Percentiles rank a stretch among this genome's conserved stretches.
These are phyloP conservation scores for Leptinotarsa tumamoca DNA, from an alignment of 2,888 invertebrate species.

Conservation along the genomic window DNA sequence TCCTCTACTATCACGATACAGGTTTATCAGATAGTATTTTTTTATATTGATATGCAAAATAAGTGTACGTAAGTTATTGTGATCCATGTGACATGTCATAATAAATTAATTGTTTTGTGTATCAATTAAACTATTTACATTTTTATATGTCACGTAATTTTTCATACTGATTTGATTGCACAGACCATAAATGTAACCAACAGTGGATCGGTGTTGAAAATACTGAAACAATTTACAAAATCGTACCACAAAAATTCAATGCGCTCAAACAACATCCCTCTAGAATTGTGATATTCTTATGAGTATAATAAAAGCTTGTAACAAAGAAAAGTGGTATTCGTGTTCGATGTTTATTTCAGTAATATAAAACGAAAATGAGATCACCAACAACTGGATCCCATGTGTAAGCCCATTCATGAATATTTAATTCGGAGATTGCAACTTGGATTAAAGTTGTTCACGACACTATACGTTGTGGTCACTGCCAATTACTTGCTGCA, in stretches of 20 bases:
- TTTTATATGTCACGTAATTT: not conserved
- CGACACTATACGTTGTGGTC: constrained; percentile 57
- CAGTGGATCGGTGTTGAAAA: not conserved
- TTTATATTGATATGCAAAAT: no score
- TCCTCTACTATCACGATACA: no score
- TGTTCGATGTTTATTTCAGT: constrained; percentile 33
- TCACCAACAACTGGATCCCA: constrained; percentile 47
- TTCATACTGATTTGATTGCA: not conserved
- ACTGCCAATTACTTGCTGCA: constrained; percentile 57
- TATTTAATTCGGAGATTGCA: constrained; percentile 62
- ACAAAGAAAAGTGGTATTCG: constrained; percentile 31
- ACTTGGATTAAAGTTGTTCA: constrained; percentile 56
- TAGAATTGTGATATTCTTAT: constrained; percentile 8
- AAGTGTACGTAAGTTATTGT: not conserved
- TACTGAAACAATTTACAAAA: not conserved
- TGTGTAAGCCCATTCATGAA: constrained; percentile 61
- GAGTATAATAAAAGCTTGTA: constrained; percentile 25
- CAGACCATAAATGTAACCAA: not conserved
- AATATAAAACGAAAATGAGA: constrained; percentile 45
- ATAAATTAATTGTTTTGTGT: not conserved
- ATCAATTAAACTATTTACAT: not conserved
- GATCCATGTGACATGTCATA: not conserved
- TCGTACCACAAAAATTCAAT: not conserved
- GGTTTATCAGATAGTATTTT: no score
- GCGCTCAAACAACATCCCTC: not conserved